Evolutionary conservation across 2,888 invertebrate genomes (phyloP).

Genomic region (Eledone cirrhosa): DNA sequence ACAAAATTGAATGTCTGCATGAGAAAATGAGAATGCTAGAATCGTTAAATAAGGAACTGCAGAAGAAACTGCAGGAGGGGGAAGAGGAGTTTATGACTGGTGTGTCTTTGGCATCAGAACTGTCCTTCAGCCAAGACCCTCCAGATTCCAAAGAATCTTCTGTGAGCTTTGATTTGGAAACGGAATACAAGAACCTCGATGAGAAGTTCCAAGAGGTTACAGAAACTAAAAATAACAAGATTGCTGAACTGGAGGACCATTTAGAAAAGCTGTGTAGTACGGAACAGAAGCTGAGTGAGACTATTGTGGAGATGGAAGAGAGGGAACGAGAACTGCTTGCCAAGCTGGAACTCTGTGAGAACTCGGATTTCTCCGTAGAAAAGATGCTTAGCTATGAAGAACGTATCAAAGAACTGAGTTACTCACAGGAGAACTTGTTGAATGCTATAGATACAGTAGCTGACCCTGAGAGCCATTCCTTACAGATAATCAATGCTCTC

Average conservation of each 20-base stretch:
- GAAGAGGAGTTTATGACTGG: slow-evolving; percentile 44
- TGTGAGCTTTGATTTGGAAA: slow-evolving; percentile 31
- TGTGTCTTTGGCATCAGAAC: slow-evolving; percentile 51
- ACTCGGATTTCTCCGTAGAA: slow-evolving; percentile 42
- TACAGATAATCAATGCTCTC: slow-evolving; percentile 31
- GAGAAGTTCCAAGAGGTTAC: slow-evolving; percentile 44
- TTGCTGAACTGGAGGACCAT: slow-evolving; percentile 50
- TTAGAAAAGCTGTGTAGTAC: slow-evolving; percentile 46
- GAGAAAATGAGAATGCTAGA: slow-evolving; percentile 54
- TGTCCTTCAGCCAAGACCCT: slow-evolving; percentile 35
- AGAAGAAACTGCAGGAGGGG: slow-evolving; percentile 48
- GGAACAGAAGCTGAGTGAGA: slow-evolving; percentile 55
- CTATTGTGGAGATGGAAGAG: slow-evolving; percentile 52
- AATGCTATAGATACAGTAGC: slow-evolving; percentile 54
- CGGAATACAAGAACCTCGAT: slow-evolving; percentile 46
- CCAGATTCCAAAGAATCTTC: slow-evolving; percentile 38
- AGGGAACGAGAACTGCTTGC: slow-evolving; percentile 49
- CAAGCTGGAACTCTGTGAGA: slow-evolving; percentile 49
- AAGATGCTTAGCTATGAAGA: slow-evolving; percentile 51
- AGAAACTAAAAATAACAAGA: slow-evolving; percentile 52
- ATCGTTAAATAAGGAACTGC: slow-evolving; percentile 50
- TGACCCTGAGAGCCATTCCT: slow-evolving; percentile 36
- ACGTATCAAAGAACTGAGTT: slow-evolving; percentile 48
- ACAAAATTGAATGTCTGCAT: slow-evolving; percentile 49
- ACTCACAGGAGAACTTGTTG: slow-evolving; percentile 51